Base-by-base conservation (phyloP, 2,797 vertebrate species). In the Syncerus caffer region DNA sequence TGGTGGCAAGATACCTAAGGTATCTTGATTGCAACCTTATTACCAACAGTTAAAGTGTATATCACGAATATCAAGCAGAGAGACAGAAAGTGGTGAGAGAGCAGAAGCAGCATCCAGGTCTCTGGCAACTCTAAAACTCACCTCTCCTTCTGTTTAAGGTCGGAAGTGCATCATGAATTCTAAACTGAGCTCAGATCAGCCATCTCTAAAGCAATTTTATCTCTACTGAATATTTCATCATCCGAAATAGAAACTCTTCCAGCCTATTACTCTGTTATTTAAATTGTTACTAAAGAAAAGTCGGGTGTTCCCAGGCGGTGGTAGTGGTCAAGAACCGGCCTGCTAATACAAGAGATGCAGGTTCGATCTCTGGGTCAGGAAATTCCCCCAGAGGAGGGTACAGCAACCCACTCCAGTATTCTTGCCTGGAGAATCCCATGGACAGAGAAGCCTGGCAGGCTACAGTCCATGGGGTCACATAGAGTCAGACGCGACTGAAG, bases 201-300 rank as follows among this genome's bases (percentile, higher is more conserved):
- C 57, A 45, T 71, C 67, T 78, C 45, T 21, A 38, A 92, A 89
- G 55, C 12, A 21, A 58, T 92, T 94, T 62, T 57, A 64, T 67
- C 58, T 64, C 42, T 67, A 83, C 25, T 7, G 62, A 62, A 47
- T 58, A 90, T 57, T 67, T 96, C 12, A 45, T 4, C n/a, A 57
- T 47, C 25, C 13, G 74, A 76, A 87, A 58, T 2, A 89, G 79
- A 89, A 97, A 95, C 6, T 31, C 51, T 84, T 62, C 31, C 76
- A 74, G 74, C 16, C 79, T 60, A 3, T 38, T 25, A 62, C 25
- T 14, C 47, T 27, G 31, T n/a, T 42, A n/a, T 55, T 47, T 19
- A 93, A 91, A 57, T 42, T 21, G 12, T 80, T 94, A 50, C 50
- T 78, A 42, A 57, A 34, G 82, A 86, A 84, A 9, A 31, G 74